phyloP scores from a whole-genome alignment of 2,888 invertebrate species.

The Idaea aversata region DNA sequence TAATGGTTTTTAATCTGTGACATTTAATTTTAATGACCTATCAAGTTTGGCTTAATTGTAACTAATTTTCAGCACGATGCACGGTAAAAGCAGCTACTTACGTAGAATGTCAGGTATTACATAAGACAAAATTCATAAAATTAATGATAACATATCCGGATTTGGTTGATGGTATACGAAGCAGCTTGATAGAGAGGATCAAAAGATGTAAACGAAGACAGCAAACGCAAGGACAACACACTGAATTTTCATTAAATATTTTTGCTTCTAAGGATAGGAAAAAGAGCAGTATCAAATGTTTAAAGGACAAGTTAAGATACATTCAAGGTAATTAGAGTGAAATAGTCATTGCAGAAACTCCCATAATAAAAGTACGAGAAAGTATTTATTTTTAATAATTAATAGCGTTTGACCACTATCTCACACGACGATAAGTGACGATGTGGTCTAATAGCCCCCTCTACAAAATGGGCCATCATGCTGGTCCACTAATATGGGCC shows the following conservation, averaged over 20 bases:
- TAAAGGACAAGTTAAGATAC: slow-evolving; percentile 70
- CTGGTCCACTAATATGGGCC: no score
- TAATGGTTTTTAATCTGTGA: slow-evolving; percentile 10
- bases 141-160: slow-evolving; percentile 74
- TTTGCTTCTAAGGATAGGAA: slow-evolving; percentile 69
- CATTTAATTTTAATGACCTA: not conserved
- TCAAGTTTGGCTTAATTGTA: not conserved
- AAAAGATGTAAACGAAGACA: slow-evolving; percentile 46
- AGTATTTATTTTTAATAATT: no score
- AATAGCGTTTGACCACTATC: no score
- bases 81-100: slow-evolving; percentile 77
- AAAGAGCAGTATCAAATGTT: slow-evolving; percentile 72
- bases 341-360: slow-evolving; percentile 33
- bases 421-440: no score
- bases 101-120: slow-evolving; percentile 76
- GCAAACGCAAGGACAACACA: slow-evolving; percentile 33
- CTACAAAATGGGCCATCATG: no score
- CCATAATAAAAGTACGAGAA: not conserved
- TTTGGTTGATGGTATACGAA: slow-evolving; percentile 52
- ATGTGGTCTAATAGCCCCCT: no score
- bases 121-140: slow-evolving; percentile 70
- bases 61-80: slow-evolving; percentile 58
- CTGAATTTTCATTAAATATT: slow-evolving; percentile 58
- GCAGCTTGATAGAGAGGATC: slow-evolving; percentile 58
- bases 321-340: slow-evolving; percentile 53